A percentile compares a stretch with the other conserved stretches of the same genome.
Evolutionary conservation across 2,888 invertebrate genomes (phyloP).

Genomic region (Lobophora halterata): DNA sequence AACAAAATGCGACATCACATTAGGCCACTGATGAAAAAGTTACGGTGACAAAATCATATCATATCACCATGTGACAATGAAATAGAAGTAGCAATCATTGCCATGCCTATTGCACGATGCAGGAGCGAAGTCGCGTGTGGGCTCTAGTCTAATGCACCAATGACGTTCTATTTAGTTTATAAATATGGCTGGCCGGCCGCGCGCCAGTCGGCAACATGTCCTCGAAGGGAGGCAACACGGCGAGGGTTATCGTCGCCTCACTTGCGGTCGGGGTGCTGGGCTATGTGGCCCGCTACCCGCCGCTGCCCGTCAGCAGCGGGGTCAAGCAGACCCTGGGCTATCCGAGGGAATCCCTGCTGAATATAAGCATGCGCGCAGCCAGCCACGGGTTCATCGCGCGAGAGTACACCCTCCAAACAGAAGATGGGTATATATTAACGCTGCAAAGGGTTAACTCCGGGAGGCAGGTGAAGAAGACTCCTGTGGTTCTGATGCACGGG

Average conservation of each 20-base stretch:
- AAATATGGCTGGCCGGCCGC: slow-evolving; percentile 1
- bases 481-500: slow-evolving; percentile 63
- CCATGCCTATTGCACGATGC: slow-evolving; percentile 1
- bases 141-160: neutral
- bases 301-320: slow-evolving; percentile 22
- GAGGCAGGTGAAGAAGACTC: slow-evolving; percentile 33
- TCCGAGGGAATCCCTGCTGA: slow-evolving; percentile 27
- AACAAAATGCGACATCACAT: too few relatives aligned
- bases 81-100: too few relatives aligned
- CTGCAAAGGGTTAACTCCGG: slow-evolving; percentile 38
- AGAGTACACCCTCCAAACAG: slow-evolving; percentile 51
- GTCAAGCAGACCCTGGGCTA: slow-evolving; percentile 30
- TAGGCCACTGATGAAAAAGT: too few relatives aligned
- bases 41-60: too few relatives aligned
- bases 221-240: slow-evolving; percentile 23
- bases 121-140: slow-evolving; percentile 1
- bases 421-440: slow-evolving; percentile 58
- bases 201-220: slow-evolving; percentile 23
- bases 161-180: slow-evolving; percentile 16
- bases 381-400: slow-evolving; percentile 49
- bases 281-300: slow-evolving; percentile 17
- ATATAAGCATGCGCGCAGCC: slow-evolving; percentile 28
- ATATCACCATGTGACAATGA: too few relatives aligned
- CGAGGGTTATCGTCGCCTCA: slow-evolving; percentile 19
- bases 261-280: slow-evolving; percentile 24